Evolutionary conservation across 2,113 vertebrate genomes (phyloP).

Genomic region (Prinia subflava): DNA sequence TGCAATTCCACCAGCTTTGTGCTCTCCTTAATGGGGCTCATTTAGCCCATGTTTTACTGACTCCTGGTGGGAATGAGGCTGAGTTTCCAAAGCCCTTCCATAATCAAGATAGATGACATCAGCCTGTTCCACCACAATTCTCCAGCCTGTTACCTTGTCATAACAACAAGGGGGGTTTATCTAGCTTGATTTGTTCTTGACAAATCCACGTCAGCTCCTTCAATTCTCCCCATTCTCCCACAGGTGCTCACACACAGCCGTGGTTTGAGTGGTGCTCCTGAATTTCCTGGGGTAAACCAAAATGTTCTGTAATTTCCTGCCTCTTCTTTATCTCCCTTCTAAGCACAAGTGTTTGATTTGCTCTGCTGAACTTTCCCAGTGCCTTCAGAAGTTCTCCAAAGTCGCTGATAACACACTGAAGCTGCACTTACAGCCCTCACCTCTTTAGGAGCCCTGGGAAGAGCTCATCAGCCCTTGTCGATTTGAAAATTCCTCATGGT

Average conservation of each 20-base stretch:
- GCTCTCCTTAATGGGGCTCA: background rate
- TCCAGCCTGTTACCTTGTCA: background rate
- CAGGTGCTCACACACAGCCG: background rate
- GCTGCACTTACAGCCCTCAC: background rate
- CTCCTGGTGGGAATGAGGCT: background rate
- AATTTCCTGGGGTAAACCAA: background rate
- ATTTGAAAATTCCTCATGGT: background rate
- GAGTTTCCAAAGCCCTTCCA: background rate
- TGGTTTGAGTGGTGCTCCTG: background rate
- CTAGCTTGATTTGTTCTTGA: slow-evolving; percentile 9
- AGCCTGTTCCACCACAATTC: background rate
- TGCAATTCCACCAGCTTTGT: background rate
- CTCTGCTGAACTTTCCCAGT: background rate
- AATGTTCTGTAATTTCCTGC: background rate
- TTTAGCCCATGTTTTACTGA: background rate
- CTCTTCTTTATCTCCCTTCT: background rate
- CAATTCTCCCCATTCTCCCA: background rate
- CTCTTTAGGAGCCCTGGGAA: background rate
- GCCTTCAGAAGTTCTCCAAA: background rate
- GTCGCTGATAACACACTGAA: background rate
- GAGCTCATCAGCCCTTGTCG: background rate
- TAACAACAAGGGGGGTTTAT: slow-evolving; percentile 2
- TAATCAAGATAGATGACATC: background rate
- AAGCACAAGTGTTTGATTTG: background rate
- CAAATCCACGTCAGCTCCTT: slow-evolving; percentile 10